Evolutionary conservation across 2,113 vertebrate species (phyloP).

Genomic region (Muscicapa adusta): DNA sequence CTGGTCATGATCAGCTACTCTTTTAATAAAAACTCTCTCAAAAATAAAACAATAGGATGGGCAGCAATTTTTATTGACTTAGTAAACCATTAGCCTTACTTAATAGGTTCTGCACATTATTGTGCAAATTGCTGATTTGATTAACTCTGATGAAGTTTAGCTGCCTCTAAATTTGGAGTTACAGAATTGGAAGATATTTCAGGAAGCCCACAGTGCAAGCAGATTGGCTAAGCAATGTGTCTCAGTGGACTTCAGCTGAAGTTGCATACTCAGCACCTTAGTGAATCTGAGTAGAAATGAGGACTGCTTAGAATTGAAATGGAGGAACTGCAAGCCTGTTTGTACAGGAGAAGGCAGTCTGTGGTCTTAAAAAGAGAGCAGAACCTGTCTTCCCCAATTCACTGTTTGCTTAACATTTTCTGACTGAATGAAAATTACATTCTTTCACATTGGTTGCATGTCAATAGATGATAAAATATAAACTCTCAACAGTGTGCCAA

Average conservation of each 20-base stretch:
- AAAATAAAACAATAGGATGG: not conserved
- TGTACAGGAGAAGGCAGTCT: not conserved
- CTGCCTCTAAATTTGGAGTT: not conserved
- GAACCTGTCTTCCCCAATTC: not conserved
- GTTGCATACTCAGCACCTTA: not conserved
- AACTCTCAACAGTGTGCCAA: not conserved
- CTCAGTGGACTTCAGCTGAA: not conserved
- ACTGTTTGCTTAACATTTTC: not conserved
- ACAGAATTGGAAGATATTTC: not conserved
- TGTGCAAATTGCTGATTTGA: not conserved
- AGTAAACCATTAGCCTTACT: not conserved
- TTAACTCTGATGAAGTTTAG: not conserved
- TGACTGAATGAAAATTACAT: not conserved
- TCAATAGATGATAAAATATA: not conserved
- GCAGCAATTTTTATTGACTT: not conserved
- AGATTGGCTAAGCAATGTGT: not conserved
- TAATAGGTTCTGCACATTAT: not conserved
- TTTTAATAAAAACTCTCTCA: not conserved
- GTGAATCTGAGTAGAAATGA: not conserved
- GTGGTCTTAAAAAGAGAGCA: not conserved
- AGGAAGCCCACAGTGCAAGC: not conserved
- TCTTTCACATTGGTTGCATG: not conserved
- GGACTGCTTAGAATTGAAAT: constrained; percentile 1
- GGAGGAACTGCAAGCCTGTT: not conserved
- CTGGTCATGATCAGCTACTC: not conserved